Evolutionary conservation across 2,888 invertebrate species (phyloP), one percentile per base, ranked within the genome.

Genomic region (Plagodis pulveraria): DNA sequence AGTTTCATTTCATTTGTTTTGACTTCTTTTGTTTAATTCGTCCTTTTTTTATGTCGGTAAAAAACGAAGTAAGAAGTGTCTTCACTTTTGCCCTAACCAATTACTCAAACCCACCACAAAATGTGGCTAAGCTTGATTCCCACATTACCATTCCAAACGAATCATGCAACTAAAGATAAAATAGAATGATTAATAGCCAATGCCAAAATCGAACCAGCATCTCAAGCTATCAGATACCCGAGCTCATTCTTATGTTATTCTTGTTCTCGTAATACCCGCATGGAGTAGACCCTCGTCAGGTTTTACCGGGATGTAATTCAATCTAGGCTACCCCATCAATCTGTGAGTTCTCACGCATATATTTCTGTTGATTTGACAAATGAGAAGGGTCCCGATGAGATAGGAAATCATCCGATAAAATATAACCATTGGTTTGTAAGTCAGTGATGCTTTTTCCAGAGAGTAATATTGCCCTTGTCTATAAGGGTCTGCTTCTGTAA

Each of bases 361-460:
- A 91, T 91, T 91, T 90, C 88, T 89, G 89, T 87, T 92, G 91
- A 92, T 91, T 92, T 91, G 91, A 92, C 91, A 92, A 92, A 92
- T 92, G 91, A 92, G 88, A 83, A 91, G 91, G 91, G 91, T 91
- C 85, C 77, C 81, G 78, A 84, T 82, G 82, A 82, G 77, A 77
- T 70, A 75, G 75, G 76, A 74, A 78, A 70, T 77, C 76, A 76
- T 73, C 67, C 67, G 76, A 70, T 79, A 80, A 83, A 81, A 78
- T 77, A 80, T 80, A 80, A 73, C 76, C 73, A 78, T 78, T 73
- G 72, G 74, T 74, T 78, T 63, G 47, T 48, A 51, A 61, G 45
- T 58, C 54, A 2, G 41, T 34, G 50, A 7, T 45, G 12, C 22
- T 50, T n/a, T 49, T 46, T 38, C 2, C 22, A 2, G 4, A 43